A percentile compares a stretch with the other conserved stretches of the same genome.
Conservation (phyloP, 1,140 invertebrate genomes). For the Drosophila watanabei region DNA sequence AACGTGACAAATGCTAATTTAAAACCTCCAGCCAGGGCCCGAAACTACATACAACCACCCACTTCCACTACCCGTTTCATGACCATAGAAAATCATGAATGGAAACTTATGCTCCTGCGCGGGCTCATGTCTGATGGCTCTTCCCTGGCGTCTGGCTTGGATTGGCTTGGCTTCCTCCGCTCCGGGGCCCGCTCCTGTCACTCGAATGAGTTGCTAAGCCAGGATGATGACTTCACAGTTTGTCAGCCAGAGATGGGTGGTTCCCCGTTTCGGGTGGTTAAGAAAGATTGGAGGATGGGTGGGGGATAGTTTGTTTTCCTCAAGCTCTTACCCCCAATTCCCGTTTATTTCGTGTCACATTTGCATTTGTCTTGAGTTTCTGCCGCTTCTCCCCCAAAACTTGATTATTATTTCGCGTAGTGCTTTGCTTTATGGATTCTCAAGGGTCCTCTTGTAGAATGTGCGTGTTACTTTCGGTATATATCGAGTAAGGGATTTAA, state of each 20-base stretch:
- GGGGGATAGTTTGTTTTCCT: conserved; percentile 65
- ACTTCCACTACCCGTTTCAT: conserved; percentile 37
- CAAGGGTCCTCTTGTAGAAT: neutral
- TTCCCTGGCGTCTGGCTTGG: conserved; percentile 31
- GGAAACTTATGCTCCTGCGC: conserved; percentile 71
- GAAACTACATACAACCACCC: conserved; percentile 42
- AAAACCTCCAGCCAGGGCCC: conserved; percentile 66
- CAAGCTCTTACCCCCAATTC: neutral
- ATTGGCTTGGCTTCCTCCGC: conserved; percentile 7
- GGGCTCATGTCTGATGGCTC: conserved; percentile 35
- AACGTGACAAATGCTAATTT: conserved; percentile 84
- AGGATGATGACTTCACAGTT: conserved; percentile 85
- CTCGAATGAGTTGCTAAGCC: conserved; percentile 82
- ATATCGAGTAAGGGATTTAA: neutral
- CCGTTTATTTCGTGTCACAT: conserved; percentile 68
- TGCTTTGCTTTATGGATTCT: conserved; percentile 23
- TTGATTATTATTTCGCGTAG: conserved; percentile 52
- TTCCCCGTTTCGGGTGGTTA: conserved; percentile 32
- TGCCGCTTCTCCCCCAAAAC: conserved; percentile 18
- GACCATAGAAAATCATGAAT: conserved; percentile 67
- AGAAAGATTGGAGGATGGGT: conserved; percentile 6
- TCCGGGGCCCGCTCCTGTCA: conserved; percentile 46
- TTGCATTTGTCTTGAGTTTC: conserved; percentile 71
- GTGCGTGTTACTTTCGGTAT: neutral
- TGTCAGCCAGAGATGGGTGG: conserved; percentile 74